Evolutionary conservation across 2,888 invertebrate species (phyloP).

Genomic region (Scelioninae gen. 2): DNA sequence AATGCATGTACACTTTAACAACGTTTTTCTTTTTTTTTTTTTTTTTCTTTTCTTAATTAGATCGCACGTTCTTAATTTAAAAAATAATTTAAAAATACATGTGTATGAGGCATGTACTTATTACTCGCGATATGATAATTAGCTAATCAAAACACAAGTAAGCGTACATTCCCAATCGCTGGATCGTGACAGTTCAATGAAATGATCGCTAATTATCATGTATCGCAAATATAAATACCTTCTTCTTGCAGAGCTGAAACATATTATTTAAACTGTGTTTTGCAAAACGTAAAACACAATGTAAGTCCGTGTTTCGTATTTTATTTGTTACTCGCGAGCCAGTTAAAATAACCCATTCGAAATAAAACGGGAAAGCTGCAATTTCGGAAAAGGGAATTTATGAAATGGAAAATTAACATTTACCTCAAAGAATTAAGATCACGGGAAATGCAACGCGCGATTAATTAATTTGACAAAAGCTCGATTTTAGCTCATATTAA

Average conservation of each 20-base stretch:
- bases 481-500: no score
- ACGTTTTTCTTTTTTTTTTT: no score
- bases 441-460: no score
- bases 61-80: not conserved
- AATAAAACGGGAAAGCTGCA: no score
- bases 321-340: no score
- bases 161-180: slow-evolving; percentile 41
- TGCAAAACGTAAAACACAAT: slow-evolving; percentile 14
- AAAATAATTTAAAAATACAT: slow-evolving; percentile 27
- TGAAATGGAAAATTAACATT: no score
- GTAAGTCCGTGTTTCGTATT: no score
- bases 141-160: slow-evolving; percentile 46
- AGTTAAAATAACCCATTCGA: no score
- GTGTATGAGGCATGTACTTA: slow-evolving; percentile 33
- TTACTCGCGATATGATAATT: slow-evolving; percentile 49
- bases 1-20: no score
- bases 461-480: no score
- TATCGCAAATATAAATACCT: slow-evolving; percentile 46
- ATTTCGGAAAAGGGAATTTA: no score
- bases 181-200: slow-evolving; percentile 56
- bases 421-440: no score
- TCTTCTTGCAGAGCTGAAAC: slow-evolving; percentile 34
- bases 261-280: slow-evolving; percentile 32
- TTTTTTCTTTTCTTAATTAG: slow-evolving; percentile 2
- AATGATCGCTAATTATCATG: slow-evolving; percentile 52